These are phyloP conservation scores for Stichopus horrens DNA, from an alignment of 53 echinoderm and acorn worm species.

Conservation along the genomic window DNA sequence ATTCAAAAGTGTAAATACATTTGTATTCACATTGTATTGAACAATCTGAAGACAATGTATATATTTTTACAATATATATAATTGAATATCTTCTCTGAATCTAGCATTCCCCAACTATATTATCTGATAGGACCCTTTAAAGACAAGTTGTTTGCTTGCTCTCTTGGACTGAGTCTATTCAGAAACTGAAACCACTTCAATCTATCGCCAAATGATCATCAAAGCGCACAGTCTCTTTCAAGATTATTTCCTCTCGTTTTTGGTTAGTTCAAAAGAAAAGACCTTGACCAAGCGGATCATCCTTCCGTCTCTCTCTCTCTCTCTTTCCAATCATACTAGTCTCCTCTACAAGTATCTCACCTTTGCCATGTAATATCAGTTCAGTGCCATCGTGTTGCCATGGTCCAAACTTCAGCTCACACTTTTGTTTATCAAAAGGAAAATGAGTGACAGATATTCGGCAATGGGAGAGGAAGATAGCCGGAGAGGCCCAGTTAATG, in stretches of 20 bases:
- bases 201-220: slow-evolving; percentile 1
- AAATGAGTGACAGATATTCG: slow-evolving; percentile 76
- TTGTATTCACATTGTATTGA: too few relatives aligned
- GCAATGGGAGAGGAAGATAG: slow-evolving; percentile 73
- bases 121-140: too few relatives aligned
- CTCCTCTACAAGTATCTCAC: slow-evolving; percentile 36
- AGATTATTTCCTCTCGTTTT: not conserved
- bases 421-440: slow-evolving; percentile 81
- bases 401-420: slow-evolving; percentile 86
- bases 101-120: too few relatives aligned
- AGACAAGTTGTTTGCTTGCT: not conserved
- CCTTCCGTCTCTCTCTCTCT: not conserved
- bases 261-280: not conserved
- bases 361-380: slow-evolving; percentile 66
- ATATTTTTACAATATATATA: too few relatives aligned
- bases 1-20: too few relatives aligned
- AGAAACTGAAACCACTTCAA: not conserved
- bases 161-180: not conserved
- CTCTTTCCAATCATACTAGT: not conserved
- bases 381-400: slow-evolving; percentile 89
- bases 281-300: not conserved
- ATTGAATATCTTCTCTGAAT: too few relatives aligned
- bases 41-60: too few relatives aligned
- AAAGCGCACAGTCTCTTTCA: not conserved
- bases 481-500: slow-evolving; percentile 93